Conservation (phyloP, 2,888 invertebrate species). For the Eulithis prunata region DNA sequence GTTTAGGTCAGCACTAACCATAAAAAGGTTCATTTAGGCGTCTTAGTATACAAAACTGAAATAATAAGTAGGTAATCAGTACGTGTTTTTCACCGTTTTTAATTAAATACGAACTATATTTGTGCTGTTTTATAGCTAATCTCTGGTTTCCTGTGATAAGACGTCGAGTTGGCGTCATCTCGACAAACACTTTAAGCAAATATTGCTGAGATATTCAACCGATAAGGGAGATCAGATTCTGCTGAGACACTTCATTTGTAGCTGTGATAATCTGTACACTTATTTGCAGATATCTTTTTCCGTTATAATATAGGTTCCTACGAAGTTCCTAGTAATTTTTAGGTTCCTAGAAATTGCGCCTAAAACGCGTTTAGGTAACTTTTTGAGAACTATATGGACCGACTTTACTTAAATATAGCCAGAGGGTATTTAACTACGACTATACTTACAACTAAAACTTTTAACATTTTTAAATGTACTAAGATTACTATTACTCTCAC, state of each 20-base stretch:
- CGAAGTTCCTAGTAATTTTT: too few species aligned
- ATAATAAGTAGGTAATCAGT: neutral
- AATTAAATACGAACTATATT: neutral
- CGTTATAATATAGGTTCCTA: too few species aligned
- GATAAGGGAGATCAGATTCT: constrained; percentile 27
- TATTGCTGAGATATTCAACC: constrained; percentile 35
- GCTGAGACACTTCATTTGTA: constrained; percentile 31
- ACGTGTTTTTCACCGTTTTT: neutral
- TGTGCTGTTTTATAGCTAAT: constrained; percentile 14
- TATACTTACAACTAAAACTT: neutral
- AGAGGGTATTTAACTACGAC: too few species aligned
- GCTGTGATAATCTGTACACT: constrained; percentile 11
- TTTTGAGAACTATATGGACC: too few species aligned
- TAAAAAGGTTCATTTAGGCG: constrained; percentile 24
- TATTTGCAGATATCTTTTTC: too few species aligned
- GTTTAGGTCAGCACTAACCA: constrained; percentile 13
- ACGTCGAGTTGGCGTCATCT: constrained; percentile 40
- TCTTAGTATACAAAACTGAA: neutral
- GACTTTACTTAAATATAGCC: too few species aligned
- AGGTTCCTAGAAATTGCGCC: too few species aligned
- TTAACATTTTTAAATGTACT: too few species aligned
- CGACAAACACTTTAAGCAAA: constrained; percentile 42
- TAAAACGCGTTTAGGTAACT: too few species aligned
- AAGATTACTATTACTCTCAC: too few species aligned
- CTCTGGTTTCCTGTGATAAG: constrained; percentile 40